These are phyloP conservation scores for Rhopalosiphum maidis DNA, from an alignment of 1,140 invertebrate genomes.

Conservation along the genomic window DNA sequence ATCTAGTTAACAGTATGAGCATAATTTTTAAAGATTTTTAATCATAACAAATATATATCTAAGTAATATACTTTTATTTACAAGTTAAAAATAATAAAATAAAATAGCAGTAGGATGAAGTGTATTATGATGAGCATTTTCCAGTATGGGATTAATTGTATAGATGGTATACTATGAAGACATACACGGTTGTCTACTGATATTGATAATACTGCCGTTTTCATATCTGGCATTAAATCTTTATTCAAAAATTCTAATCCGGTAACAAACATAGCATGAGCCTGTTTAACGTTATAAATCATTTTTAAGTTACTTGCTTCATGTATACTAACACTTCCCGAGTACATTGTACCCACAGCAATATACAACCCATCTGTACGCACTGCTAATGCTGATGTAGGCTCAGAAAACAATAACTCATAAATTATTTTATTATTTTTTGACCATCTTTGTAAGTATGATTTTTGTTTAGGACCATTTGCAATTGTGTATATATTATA, in stretches of 20 bases:
- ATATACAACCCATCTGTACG: constrained; percentile 90
- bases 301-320: constrained; percentile 91
- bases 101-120: constrained; percentile 32
- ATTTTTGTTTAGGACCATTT: constrained; percentile 50
- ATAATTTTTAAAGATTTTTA: constrained; percentile 1
- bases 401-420: constrained; percentile 64
- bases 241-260: constrained; percentile 81
- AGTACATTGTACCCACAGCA: constrained; percentile 91
- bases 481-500: constrained; percentile 44
- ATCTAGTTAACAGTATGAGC: background rate
- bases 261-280: constrained; percentile 94
- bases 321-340: constrained; percentile 88
- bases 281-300: constrained; percentile 79
- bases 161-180: constrained; percentile 84
- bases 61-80: background rate
- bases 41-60: background rate
- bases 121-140: constrained; percentile 51
- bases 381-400: constrained; percentile 84
- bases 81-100: constrained; percentile 37
- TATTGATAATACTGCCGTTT: constrained; percentile 87
- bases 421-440: constrained; percentile 60
- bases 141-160: constrained; percentile 62
- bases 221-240: constrained; percentile 66
- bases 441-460: constrained; percentile 67
- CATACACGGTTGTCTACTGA: constrained; percentile 93